Conservation (phyloP, 2,888 invertebrate genomes). For the Antheraea yamamai region DNA sequence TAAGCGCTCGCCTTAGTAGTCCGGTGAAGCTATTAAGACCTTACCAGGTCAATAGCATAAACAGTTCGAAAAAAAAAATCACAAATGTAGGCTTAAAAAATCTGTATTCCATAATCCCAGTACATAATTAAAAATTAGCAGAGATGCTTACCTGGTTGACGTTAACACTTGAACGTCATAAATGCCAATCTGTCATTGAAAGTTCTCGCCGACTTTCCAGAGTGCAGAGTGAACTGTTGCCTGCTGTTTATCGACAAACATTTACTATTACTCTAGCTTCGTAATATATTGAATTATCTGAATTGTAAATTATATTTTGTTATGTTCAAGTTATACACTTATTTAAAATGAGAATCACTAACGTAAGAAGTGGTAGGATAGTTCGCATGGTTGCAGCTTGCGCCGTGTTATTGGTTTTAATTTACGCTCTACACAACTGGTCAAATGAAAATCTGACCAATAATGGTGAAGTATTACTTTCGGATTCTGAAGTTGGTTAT, state of each 20-base stretch:
- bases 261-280: not conserved
- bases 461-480: conserved; percentile 39
- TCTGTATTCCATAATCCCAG: too few relatives aligned
- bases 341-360: conserved; percentile 82
- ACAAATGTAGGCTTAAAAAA: too few relatives aligned
- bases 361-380: conserved; percentile 82
- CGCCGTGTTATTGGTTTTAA: conserved; percentile 80
- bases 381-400: conserved; percentile 78
- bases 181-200: too few relatives aligned
- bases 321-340: conserved; percentile 40
- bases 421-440: conserved; percentile 85
- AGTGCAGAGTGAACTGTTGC: not conserved
- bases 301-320: conserved; percentile 32
- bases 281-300: not conserved
- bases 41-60: too few relatives aligned
- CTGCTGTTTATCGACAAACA: conserved; percentile 9
- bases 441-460: conserved; percentile 68
- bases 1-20: too few relatives aligned
- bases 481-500: conserved; percentile 45
- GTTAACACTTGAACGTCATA: too few relatives aligned
- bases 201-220: too few relatives aligned
- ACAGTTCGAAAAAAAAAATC: too few relatives aligned
- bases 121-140: too few relatives aligned
- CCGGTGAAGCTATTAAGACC: too few relatives aligned
- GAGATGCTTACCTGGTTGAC: too few relatives aligned